Evolutionary conservation across 2,888 invertebrate genomes (phyloP), one percentile per base, ranked within the genome.

Genomic region (Macrosoma leucophasiata): DNA sequence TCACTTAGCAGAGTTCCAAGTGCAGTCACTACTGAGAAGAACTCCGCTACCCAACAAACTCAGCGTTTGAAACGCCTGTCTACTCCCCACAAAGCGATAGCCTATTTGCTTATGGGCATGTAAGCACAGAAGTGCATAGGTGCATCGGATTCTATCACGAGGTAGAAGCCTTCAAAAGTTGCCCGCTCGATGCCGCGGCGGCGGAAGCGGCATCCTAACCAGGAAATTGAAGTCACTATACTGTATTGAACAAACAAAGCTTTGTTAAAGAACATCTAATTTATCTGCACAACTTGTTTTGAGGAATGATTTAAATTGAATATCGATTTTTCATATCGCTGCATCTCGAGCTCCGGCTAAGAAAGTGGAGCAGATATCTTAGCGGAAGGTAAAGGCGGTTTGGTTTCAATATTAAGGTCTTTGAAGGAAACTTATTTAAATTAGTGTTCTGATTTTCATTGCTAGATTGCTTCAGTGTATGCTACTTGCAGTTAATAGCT

Each of bases 161-260:
- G 61, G 57, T 58, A 52, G 30, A 57, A 60, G 62, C 61, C 62
- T 66, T 75, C 75, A 72, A 71, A 81, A 79, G 76, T 81, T 84
- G 55, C 52, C 52, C 65, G 59, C 61, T 64, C 63, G 65, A 64
- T 50, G 57, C 57, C 57, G 53, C 54, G 41, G 54, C 56, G 57
- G 56, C 70, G 71, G 74, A 64, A 69, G 61, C 60, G 51, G 48
- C 58, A 60, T 58, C 65, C 59, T 57, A 58, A 46, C 55, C 77
- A 81, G 82, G 82, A 84, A 84, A 84, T 84, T 82, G 82, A 81
- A 84, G 78, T 77, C 79, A 79, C 72, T 73, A 74, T 67, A 53
- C 54, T 54, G 55, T 46, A 61, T 65, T 62, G 56, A 58, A 62
- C 59, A 63, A 77, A 77, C 78, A 76, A 72, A 73, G 81, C 81